Evolutionary conservation across 2,113 vertebrate genomes (phyloP), one percentile per base, ranked within the genome.

Genomic region (Tauraco erythrolophus): DNA sequence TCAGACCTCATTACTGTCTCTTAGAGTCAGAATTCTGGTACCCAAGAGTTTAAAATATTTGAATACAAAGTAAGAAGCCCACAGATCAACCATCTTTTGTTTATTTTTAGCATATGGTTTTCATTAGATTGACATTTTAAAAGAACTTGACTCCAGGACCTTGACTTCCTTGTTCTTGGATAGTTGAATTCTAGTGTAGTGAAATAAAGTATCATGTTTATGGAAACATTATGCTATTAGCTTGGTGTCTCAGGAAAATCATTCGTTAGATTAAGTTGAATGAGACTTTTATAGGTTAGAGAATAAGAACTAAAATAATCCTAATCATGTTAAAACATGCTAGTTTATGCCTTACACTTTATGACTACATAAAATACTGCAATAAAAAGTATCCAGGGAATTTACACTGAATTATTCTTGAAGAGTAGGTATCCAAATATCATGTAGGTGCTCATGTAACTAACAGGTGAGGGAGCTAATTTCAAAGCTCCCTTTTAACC

Each of bases 51-150:
- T 94, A 88, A 95, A 95, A 81, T 89, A 92, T 89, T 88, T 96
- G 33, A 96, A 93, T 91, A 80, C 64, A 94, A 94, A 87, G 28
- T 85, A 89, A 94, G 69, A 89, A 95, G 81, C 56, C 4, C 18
- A 91, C 46, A 78, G 37, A 96, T 68, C 39, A 93, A 91, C 58
- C 87, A 27, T 31, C 17, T 78, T 95, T 88, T 80, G 21, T 95
- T 96, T 97, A 79, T 93, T 95, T 95, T 95, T 92, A 92, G 75
- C 11, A 53, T 58, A 19, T 14, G 19, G 66, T 89, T 87, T 92
- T 93, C 70, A 94, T 87, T 93, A 90, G 41, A 66, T 8, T 88
- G 84, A 84, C 33, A 56, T 78, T 96, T 95, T 78, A 81, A 94
- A 97, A 95, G 65, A 88, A 64, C 43, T 96, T 77, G 37, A 72